A percentile compares a stretch with the other conserved stretches of the same genome.
Evolutionary conservation across 2,888 invertebrate genomes (phyloP).

Genomic region (Blastobasis lacticolella): DNA sequence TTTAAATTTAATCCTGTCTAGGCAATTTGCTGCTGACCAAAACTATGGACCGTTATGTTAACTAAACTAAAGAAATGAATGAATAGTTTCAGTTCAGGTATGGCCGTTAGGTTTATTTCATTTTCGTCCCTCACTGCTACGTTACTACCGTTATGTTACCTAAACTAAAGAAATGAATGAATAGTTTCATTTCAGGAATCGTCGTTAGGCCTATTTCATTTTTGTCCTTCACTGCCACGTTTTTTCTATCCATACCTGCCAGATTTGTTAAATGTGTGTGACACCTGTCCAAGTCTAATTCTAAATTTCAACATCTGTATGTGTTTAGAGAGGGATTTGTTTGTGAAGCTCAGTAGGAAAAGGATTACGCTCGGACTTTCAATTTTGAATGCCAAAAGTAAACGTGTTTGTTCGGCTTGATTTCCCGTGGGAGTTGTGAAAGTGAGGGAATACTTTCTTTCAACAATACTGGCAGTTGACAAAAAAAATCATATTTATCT

Average conservation of each 20-base stretch:
- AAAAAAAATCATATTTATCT: no score
- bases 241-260: background rate
- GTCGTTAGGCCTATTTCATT: no score
- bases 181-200: no score
- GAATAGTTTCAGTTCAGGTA: no score
- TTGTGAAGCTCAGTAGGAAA: constrained; percentile 44
- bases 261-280: background rate
- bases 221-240: no score
- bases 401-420: constrained; percentile 23
- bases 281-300: constrained; percentile 5
- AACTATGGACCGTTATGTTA: constrained; percentile 1
- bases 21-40: constrained; percentile 8
- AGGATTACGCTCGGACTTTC: constrained; percentile 22
- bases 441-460: background rate
- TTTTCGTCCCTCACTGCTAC: no score
- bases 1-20: constrained; percentile 14
- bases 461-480: background rate
- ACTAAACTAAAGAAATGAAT: no score
- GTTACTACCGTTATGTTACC: constrained; percentile 1
- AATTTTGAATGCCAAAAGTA: constrained; percentile 25
- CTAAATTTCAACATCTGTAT: constrained; percentile 2
- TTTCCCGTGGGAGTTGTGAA: constrained; percentile 39
- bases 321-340: constrained; percentile 5
- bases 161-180: no score
- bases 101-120: no score